These are phyloP conservation scores for Idris sp. DNA, from an alignment of 1,140 invertebrate species.

Conservation along the genomic window DNA sequence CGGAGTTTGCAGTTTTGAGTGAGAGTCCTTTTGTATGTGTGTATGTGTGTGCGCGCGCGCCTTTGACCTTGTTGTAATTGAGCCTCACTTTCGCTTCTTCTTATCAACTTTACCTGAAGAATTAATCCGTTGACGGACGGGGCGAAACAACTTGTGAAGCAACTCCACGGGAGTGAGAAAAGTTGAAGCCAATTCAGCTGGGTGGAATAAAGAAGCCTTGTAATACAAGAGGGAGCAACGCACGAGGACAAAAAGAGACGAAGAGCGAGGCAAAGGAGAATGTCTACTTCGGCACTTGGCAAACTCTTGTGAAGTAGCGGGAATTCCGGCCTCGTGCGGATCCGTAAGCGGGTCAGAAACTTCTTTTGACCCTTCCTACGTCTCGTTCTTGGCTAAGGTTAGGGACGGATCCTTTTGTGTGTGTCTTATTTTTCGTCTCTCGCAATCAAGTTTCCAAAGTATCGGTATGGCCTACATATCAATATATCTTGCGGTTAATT, in stretches of 20 bases:
- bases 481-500: conserved; percentile 9
- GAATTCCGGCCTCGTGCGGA: conserved; percentile 71
- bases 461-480: conserved; percentile 14
- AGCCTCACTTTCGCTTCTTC: conserved; percentile 68
- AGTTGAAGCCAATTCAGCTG: too few relatives aligned
- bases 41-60: conserved; percentile 25
- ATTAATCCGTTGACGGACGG: conserved; percentile 59
- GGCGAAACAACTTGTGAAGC: conserved; percentile 63
- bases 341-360: conserved; percentile 78
- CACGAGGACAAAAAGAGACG: conserved; percentile 26
- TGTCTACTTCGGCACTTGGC: conserved; percentile 73
- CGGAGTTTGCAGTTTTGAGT: too few relatives aligned
- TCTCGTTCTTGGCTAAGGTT: conserved; percentile 71
- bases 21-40: conserved; percentile 10
- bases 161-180: too few relatives aligned
- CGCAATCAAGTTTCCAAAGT: conserved; percentile 44
- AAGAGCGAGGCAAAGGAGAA: conserved; percentile 47
- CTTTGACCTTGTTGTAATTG: too few relatives aligned
- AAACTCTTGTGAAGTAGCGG: conserved; percentile 75
- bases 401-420: conserved; percentile 67
- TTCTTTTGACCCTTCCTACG: conserved; percentile 73
- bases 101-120: conserved; percentile 60
- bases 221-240: conserved; percentile 26
- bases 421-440: conserved; percentile 62
- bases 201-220: conserved; percentile 56